Evolutionary conservation across 2,888 invertebrate genomes (phyloP), one percentile per base, ranked within the genome.

Genomic region (Chrysina gloriosa): DNA sequence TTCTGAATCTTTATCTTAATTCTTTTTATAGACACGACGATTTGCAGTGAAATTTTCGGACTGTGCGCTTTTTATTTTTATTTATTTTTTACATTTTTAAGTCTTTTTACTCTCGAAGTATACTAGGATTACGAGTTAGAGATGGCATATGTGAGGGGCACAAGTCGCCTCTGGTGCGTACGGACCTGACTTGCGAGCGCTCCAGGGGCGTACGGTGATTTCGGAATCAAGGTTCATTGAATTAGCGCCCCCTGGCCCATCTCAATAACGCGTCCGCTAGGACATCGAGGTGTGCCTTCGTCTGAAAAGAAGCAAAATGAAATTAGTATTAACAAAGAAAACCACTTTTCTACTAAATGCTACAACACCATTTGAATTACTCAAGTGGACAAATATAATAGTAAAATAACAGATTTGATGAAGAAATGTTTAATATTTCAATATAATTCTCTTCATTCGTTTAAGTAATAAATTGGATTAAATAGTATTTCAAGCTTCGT

Each of bases 281-380:
- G 77, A 96, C 95, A 86, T 96, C 96, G 86, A 96, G 87, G 84
- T 96, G 96, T 81, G 95, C 95, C 85, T 96, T 96, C 80, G 96
- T 96, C 96, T 96, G 91, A 63, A 89, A 90, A 79, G 9, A 19
- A 45, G 3, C 5, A 16, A 21, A 45, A 16, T 4, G 9, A 21
- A 45, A 45, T 45, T 45, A 19, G 42, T 11, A 2, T 6, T n/a
- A n/a, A n/a, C n/a, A n/a, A n/a, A n/a, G n/a, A n/a, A n/a, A n/a
- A n/a, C n/a, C n/a, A n/a, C n/a, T n/a, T n/a, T n/a, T n/a, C n/a
- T n/a, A n/a, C n/a, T n/a, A n/a, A n/a, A n/a, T n/a, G n/a, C n/a
- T n/a, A n/a, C n/a, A n/a, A n/a, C n/a, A n/a, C n/a, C n/a, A n/a
- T n/a, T n/a, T n/a, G n/a, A n/a, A n/a, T n/a, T n/a, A n/a, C n/a